Evolutionary conservation across 2,113 vertebrate species (phyloP), one percentile per base, ranked within the genome.

Genomic region (Oncorhynchus keta): DNA sequence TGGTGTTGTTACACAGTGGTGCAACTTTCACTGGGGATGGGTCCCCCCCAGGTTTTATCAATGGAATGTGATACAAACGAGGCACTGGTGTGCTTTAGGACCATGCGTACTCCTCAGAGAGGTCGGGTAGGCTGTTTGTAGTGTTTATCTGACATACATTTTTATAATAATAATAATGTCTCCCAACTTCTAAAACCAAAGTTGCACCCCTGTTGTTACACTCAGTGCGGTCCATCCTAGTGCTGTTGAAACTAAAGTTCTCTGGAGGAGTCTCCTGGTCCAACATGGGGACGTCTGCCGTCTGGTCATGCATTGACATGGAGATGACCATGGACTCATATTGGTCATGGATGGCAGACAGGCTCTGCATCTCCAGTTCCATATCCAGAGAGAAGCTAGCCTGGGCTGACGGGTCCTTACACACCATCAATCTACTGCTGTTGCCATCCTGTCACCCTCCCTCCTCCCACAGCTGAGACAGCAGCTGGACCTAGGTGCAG

Each of bases 241-340:
- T 62, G 51, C 82, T 71, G 48, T 76, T 76, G 14, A 84, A 83
- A 65, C 81, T 88, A 83, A 70, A 84, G 76, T 66, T 81, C 49
- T 87, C 68, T 16, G 80, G 65, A 13, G 68, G 9, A n/a, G 18
- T 61, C 74, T 83, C 75, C 18, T 57, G 55, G 18, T 75, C 61
- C 13, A 73, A 1, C 3, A 32, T 16, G 2, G 76, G 3, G 35
- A 66, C 13, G 5, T 84, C 65, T 5, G 30, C 16, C 3, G 1
- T 55, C 51, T 55, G 51, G 51, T 55, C 4, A 14, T 13, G 51
- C 14, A 11, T 16, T 30, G 3, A 3, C 14, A 28, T 39, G 22
- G 3, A 3, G 12, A 28, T 49, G 66, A 3, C 26, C 48, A 30
- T 16, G 57, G 26, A 2, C 16, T 20, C 14, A 32, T 4, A 32